phyloP scores from a whole-genome alignment of 2,888 invertebrate species.

The Pristionchus maxplancki region DNA sequence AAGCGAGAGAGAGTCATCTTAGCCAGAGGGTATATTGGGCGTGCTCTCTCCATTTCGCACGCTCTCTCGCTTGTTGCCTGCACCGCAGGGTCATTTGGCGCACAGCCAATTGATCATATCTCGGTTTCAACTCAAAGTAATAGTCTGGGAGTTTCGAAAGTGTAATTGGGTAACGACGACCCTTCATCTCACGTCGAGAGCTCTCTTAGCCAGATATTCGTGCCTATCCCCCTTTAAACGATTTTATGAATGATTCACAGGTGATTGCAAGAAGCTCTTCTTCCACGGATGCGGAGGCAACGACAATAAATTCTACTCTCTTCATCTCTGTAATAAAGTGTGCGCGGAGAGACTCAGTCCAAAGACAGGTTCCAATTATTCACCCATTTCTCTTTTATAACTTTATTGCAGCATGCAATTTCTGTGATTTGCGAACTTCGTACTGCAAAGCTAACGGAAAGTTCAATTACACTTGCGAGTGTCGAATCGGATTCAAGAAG shows the following conservation, averaged over 20 bases:
- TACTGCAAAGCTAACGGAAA: conserved; percentile 70
- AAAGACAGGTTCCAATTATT: conserved; percentile 67
- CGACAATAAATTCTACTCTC: conserved; percentile 73
- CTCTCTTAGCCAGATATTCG: no score
- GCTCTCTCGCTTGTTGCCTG: no score
- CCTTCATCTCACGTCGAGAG: no score
- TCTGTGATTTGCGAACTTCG: conserved; percentile 72
- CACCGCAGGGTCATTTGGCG: no score
- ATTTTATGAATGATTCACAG: background rate
- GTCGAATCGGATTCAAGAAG: conserved; percentile 69
- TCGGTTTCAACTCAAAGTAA: no score
- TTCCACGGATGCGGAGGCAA: conserved; percentile 74
- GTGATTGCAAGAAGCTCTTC: conserved; percentile 67
- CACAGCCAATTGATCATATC: no score
- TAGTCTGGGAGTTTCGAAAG: no score
- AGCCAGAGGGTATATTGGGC: no score
- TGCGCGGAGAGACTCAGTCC: conserved; percentile 73
- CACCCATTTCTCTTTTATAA: background rate
- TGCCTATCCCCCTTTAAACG: background rate
- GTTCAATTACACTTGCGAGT: conserved; percentile 75
- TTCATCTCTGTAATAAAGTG: conserved; percentile 72
- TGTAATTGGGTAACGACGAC: no score
- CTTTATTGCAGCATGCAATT: conserved; percentile 63
- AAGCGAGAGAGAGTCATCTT: no score
- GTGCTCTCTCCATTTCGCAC: no score